Evolutionary conservation across 23 tunicate species (phyloP).

Genomic region (Ciona savignyi): DNA sequence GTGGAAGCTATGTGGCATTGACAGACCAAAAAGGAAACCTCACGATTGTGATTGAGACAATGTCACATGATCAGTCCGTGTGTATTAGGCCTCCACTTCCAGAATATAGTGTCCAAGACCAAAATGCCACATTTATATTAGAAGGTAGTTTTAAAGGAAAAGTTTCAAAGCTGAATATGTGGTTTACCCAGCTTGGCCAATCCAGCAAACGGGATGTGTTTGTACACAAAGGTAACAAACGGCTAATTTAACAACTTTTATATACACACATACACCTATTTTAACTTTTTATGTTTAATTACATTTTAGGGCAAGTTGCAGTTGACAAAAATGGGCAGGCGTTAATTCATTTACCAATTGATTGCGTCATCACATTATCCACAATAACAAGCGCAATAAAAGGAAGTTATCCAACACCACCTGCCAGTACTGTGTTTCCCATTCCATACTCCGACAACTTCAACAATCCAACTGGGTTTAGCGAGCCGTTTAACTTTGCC

Average conservation of each 20-base stretch:
- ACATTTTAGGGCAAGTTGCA: conserved; percentile 16
- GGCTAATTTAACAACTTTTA: too few species aligned
- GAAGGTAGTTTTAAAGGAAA: conserved; percentile 49
- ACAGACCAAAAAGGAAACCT: conserved; percentile 50
- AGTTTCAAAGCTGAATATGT: conserved; percentile 24
- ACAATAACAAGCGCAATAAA: conserved; percentile 47
- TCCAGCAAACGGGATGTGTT: conserved; percentile 14
- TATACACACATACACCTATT: too few species aligned
- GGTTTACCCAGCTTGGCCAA: conserved; percentile 42
- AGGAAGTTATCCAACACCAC: conserved; percentile 56
- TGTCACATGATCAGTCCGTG: conserved; percentile 85
- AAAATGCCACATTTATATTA: conserved; percentile 34
- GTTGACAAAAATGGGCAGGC: conserved; percentile 25
- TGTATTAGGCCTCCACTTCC: conserved; percentile 87
- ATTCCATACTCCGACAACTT: conserved; percentile 67
- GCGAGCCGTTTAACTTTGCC: conserved; percentile 80
- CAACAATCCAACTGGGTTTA: conserved; percentile 35
- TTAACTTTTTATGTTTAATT: not conserved
- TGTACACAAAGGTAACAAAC: conserved; percentile 23
- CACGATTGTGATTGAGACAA: conserved; percentile 70
- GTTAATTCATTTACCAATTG: conserved; percentile 7
- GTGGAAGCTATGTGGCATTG: conserved; percentile 84
- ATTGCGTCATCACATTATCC: conserved; percentile 33
- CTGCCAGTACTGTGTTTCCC: conserved; percentile 47
- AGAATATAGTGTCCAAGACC: conserved; percentile 39